Percentiles rank a stretch among this genome's conserved stretches.
phyloP scores from a whole-genome alignment of 1,140 invertebrate species.

The Drosophila tani region DNA sequence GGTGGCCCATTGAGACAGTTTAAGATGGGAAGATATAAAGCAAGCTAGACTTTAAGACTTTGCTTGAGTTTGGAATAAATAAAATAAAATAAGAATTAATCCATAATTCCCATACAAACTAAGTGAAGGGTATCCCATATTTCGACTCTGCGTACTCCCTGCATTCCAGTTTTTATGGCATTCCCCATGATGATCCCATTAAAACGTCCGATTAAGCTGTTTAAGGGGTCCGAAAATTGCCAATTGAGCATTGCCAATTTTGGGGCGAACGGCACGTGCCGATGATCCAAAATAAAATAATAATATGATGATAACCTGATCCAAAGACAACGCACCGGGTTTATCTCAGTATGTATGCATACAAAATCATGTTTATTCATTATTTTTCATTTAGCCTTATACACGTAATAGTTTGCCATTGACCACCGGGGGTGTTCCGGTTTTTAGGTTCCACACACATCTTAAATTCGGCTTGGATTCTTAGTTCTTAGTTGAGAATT shows the following conservation, averaged over 20 bases:
- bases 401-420: slow-evolving; percentile 79
- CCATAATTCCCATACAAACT: too few relatives aligned
- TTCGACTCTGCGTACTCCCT: background rate
- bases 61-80: too few relatives aligned
- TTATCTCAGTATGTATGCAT: slow-evolving; percentile 39
- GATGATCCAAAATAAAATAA: background rate
- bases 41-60: background rate
- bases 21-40: background rate
- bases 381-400: slow-evolving; percentile 62
- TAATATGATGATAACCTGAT: slow-evolving; percentile 11
- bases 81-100: background rate
- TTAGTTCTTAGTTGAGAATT: slow-evolving; percentile 32
- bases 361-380: slow-evolving; percentile 75
- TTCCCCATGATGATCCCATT: slow-evolving; percentile 12
- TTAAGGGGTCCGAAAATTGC: slow-evolving; percentile 31
- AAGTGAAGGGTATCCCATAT: slow-evolving; percentile 1
- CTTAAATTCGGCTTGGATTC: slow-evolving; percentile 74
- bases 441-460: slow-evolving; percentile 27
- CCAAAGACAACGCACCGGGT: background rate
- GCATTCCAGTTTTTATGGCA: slow-evolving; percentile 5
- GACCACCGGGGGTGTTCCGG: slow-evolving; percentile 53
- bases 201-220: slow-evolving; percentile 37
- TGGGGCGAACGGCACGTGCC: slow-evolving; percentile 25
- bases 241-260: slow-evolving; percentile 27
- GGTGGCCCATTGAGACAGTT: slow-evolving; percentile 8